Conservation (phyloP, 2,113 vertebrate species). For the Ictalurus punctatus region DNA sequence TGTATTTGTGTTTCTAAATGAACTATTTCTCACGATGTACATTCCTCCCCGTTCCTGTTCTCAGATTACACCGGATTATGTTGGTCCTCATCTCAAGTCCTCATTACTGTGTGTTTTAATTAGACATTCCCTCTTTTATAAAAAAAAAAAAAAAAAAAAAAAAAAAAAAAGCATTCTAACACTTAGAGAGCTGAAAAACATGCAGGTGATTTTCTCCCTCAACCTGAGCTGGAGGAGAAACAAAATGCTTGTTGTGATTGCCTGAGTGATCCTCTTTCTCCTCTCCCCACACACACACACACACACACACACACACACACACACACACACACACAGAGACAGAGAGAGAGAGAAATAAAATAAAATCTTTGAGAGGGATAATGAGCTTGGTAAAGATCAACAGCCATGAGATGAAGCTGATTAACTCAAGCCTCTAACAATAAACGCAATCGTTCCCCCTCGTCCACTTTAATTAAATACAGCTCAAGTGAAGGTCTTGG, state of each 20-base stretch:
- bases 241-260: constrained; percentile 28
- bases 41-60: not conserved
- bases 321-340: not conserved
- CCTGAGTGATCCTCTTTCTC: constrained; percentile 24
- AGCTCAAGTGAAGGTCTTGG: constrained; percentile 33
- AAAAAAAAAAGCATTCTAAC: not conserved
- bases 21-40: constrained; percentile 16
- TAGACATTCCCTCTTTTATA: not conserved
- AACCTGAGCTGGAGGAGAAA: not conserved
- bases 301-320: not conserved
- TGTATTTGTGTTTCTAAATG: constrained; percentile 8
- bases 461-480: constrained; percentile 54
- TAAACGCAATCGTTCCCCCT: constrained; percentile 46
- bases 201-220: constrained; percentile 20
- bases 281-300: not conserved
- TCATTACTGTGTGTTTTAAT: not conserved
- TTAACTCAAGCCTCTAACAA: constrained; percentile 52
- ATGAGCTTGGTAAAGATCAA: constrained; percentile 48
- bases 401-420: constrained; percentile 52
- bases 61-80: not conserved
- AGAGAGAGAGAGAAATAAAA: constrained; percentile 26
- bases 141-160: not conserved
- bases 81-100: not conserved
- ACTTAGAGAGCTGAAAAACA: constrained; percentile 11
- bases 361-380: constrained; percentile 40